Conservation (phyloP, 1,140 invertebrate genomes). For the Notospermus geniculatus region DNA sequence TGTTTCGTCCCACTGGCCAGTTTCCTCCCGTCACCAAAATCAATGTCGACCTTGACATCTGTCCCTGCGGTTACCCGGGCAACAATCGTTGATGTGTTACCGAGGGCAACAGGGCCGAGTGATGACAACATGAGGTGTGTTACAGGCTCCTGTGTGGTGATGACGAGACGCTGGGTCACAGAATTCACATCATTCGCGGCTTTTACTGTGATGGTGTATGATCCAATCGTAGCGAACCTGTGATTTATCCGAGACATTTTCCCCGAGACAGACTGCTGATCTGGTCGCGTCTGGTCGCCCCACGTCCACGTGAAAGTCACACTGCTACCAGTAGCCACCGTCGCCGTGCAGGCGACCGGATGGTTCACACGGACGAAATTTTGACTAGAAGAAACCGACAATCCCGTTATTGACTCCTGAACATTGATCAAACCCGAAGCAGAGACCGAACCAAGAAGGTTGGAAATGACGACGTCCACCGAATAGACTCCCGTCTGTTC, state of each 20-base stretch:
- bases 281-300: not conserved
- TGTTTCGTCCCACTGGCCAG: not conserved
- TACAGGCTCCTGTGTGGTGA: not conserved
- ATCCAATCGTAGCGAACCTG: not conserved
- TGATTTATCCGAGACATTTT: not conserved
- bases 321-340: not conserved
- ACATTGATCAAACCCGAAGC: not conserved
- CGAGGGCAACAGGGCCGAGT: not conserved
- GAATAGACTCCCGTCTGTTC: not conserved
- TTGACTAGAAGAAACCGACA: not conserved
- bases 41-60: not conserved
- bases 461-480: not conserved
- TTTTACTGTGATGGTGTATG: not conserved
- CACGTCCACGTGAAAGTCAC: not conserved
- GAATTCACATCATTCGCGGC: not conserved
- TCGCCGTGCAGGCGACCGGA: not conserved
- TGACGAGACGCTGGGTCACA: not conserved
- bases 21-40: constrained; percentile 3
- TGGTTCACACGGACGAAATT: not conserved
- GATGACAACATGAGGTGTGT: not conserved
- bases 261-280: not conserved
- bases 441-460: not conserved
- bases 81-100: not conserved
- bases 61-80: not conserved
- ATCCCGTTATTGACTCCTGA: not conserved